These are phyloP conservation scores for Ailurus styani DNA, from an alignment of 2,113 vertebrate species.

Conservation along the genomic window DNA sequence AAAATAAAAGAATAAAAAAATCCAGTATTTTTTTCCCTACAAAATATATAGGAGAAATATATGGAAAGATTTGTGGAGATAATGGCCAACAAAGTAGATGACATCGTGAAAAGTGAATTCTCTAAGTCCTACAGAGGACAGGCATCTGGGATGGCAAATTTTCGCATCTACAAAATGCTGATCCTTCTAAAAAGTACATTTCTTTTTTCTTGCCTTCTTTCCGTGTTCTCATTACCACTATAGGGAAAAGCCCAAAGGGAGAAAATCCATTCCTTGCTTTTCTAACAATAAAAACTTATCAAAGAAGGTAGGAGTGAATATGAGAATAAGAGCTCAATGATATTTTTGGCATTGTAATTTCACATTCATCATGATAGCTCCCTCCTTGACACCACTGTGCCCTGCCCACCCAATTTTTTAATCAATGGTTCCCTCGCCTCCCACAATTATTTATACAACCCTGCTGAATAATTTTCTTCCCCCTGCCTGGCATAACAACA, in stretches of 20 bases:
- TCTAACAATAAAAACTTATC: constrained; percentile 20
- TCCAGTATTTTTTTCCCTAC: not conserved
- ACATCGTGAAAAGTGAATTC: not conserved
- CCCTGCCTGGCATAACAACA: constrained; percentile 9
- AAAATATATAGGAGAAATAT: not conserved
- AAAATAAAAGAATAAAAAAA: not conserved
- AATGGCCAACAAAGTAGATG: not conserved
- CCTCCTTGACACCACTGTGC: not conserved
- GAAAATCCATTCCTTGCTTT: constrained; percentile 8
- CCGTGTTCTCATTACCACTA: constrained; percentile 44
- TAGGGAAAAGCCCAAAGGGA: constrained; percentile 4
- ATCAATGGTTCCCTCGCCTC: constrained; percentile 33
- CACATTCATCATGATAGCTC: not conserved
- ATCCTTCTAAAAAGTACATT: constrained; percentile 44
- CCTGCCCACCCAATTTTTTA: constrained; percentile 30
- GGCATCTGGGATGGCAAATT: not conserved
- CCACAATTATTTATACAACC: constrained; percentile 46
- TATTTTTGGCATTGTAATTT: constrained; percentile 22
- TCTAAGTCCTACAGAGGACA: not conserved
- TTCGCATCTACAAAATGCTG: not conserved
- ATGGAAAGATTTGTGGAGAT: not conserved
- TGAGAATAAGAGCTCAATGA: not conserved
- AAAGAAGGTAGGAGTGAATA: constrained; percentile 51
- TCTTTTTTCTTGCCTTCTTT: constrained; percentile 29
- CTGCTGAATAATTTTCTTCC: constrained; percentile 26